Conservation (phyloP, 2,113 vertebrate genomes). For the Girardinichthys multiradiatus region DNA sequence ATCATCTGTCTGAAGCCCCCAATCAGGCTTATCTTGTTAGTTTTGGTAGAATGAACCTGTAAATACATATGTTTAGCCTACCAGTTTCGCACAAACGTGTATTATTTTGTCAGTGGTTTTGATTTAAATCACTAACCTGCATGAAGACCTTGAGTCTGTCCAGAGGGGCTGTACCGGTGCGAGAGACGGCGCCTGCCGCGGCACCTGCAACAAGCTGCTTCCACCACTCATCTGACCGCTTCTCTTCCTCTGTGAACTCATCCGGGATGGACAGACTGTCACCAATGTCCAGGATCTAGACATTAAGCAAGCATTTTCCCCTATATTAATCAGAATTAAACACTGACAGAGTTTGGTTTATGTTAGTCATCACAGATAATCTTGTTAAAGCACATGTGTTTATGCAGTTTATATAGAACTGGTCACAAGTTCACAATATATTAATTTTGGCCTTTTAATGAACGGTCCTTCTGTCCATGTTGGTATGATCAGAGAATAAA, state of each 20-base stretch:
- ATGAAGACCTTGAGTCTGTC: conserved; percentile 95
- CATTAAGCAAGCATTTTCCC: conserved; percentile 18
- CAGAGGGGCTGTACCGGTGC: conserved; percentile 91
- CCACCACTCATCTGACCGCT: conserved; percentile 90
- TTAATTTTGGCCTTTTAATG: too few relatives aligned
- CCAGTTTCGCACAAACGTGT: background rate
- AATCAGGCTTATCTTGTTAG: conserved; percentile 84
- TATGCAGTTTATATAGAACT: background rate
- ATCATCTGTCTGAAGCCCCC: conserved; percentile 91
- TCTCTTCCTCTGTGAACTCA: conserved; percentile 94
- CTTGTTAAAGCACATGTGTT: background rate
- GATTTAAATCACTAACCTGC: conserved; percentile 82
- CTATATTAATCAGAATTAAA: background rate
- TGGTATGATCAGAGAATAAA: too few relatives aligned
- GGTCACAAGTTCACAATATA: too few relatives aligned
- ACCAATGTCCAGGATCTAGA: conserved; percentile 92
- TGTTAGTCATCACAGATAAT: background rate
- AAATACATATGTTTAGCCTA: background rate
- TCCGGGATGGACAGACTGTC: conserved; percentile 92
- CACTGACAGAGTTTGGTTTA: background rate
- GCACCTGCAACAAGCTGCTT: conserved; percentile 90
- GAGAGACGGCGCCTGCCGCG: conserved; percentile 88
- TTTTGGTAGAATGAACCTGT: conserved; percentile 90
- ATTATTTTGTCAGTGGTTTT: background rate
- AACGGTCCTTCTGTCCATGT: background rate